Evolutionary conservation across 2,113 vertebrate genomes (phyloP), one percentile per base, ranked within the genome.

Genomic region (Lepidothrix coronata): DNA sequence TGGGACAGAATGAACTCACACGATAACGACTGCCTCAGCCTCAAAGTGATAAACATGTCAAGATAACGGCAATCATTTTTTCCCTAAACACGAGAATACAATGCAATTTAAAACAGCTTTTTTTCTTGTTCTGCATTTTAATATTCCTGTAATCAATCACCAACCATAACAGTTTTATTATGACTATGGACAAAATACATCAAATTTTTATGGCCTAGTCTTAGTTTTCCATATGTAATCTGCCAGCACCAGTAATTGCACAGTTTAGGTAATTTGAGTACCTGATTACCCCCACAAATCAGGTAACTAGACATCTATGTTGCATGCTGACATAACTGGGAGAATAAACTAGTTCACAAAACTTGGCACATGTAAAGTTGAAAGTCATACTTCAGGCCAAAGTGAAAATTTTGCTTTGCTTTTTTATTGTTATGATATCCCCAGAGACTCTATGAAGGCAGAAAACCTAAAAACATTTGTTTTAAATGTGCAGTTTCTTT

Each of bases 1-100:
- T 76, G 96, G 95, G 93, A 95, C 88, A 20, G 80, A 86, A 92
- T 93, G 95, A 97, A 93, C 95, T 96, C 91, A 68, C 70, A 94
- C 2, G 14, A 92, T 96, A 96, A 93, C 2, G 0, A 87, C 80
- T 96, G 96, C 92, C 92, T 96, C 62, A 93, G 80, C 58, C 91
- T 93, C 93, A 94, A 91, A 89, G 96, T 94, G 94, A 96, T 95
- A 97, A 97, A 97, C 41, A 91, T 95, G 93, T 97, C 96, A 91
- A 92, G 95, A 96, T 97, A 96, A 96, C 68, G 2, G 91, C 83
- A 95, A 93, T 89, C 25, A 81, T 85, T 91, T 92, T 84, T 51
- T 3, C 43, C 75, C 84, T 72, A 71, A 91, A 79, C 55, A 87
- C 0, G 0, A 95, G 74, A 91, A 86, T 71, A 93, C 70, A 78